Conservation (phyloP, 92 coral and sea anemone genomes). For the Zoanthus solanderi region DNA sequence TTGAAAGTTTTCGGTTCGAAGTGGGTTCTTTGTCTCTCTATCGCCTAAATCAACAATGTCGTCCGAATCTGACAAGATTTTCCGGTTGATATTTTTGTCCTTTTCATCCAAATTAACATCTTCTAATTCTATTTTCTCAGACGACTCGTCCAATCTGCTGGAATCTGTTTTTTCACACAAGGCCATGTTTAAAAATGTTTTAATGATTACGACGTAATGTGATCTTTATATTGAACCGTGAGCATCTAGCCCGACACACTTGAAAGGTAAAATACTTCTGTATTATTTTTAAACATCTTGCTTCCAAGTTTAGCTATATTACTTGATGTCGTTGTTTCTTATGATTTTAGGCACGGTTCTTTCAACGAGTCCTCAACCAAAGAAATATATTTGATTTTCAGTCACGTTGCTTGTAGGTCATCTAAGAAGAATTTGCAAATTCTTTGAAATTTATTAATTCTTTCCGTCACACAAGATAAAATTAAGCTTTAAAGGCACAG, state of each 20-base stretch:
- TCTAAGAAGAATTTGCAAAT: neutral
- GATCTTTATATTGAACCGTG: too few species aligned
- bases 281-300: too few species aligned
- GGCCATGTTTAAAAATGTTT: slow-evolving; percentile 15
- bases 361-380: too few species aligned
- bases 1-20: slow-evolving; percentile 4
- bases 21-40: neutral
- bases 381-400: too few species aligned
- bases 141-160: neutral
- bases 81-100: neutral
- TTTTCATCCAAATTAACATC: neutral
- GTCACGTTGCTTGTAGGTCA: too few species aligned
- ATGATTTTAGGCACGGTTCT: too few species aligned
- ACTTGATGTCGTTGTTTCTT: too few species aligned
- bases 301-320: too few species aligned
- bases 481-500: neutral
- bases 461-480: neutral
- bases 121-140: slow-evolving; percentile 23
- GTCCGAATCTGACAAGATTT: slow-evolving; percentile 9
- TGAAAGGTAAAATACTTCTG: too few species aligned
- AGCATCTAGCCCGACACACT: too few species aligned
- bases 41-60: slow-evolving; percentile 1
- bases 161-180: neutral
- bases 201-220: too few species aligned
- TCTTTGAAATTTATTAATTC: neutral